A percentile compares a stretch with the other conserved stretches of the same genome.
Conservation (phyloP, 1,140 invertebrate genomes). For the Hycleus phaleratus region DNA sequence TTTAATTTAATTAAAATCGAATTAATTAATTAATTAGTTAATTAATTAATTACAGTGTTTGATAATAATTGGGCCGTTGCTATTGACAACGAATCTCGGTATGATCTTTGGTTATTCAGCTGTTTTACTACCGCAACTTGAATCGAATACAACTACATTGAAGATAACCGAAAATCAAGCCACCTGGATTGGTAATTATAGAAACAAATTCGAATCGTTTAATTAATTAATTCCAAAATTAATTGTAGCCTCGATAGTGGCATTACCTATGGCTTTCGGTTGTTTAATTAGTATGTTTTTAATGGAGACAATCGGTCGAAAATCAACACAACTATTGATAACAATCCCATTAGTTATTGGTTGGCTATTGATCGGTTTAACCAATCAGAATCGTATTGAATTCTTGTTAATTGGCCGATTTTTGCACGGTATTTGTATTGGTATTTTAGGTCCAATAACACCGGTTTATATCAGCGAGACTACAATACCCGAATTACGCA, state of each 20-base stretch:
- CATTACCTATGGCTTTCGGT: constrained; percentile 52
- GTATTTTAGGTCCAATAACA: constrained; percentile 27
- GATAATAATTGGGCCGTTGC: constrained; percentile 47
- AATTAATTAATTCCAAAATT: not conserved
- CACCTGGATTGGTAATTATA: constrained; percentile 53
- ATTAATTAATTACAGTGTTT: constrained; percentile 24
- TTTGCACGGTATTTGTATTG: constrained; percentile 52
- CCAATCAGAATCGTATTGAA: constrained; percentile 37
- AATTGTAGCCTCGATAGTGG: constrained; percentile 45
- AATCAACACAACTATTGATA: constrained; percentile 51
- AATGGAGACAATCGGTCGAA: constrained; percentile 61
- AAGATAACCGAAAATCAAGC: constrained; percentile 42
- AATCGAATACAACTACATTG: constrained; percentile 36
- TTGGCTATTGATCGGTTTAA: constrained; percentile 55
- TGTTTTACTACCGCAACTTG: constrained; percentile 53
- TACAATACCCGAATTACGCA: constrained; percentile 48
- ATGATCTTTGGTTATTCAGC: constrained; percentile 55
- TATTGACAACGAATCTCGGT: constrained; percentile 47
- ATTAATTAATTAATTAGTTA: too few relatives aligned
- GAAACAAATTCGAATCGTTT: not conserved
- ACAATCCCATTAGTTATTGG: constrained; percentile 55
- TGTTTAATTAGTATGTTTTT: constrained; percentile 51
- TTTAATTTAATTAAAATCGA: too few relatives aligned
- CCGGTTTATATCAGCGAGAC: constrained; percentile 45
- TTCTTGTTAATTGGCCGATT: constrained; percentile 57